These are phyloP conservation scores for Drosophila suboccidentalis DNA, from an alignment of 2,888 invertebrate genomes.

Conservation along the genomic window DNA sequence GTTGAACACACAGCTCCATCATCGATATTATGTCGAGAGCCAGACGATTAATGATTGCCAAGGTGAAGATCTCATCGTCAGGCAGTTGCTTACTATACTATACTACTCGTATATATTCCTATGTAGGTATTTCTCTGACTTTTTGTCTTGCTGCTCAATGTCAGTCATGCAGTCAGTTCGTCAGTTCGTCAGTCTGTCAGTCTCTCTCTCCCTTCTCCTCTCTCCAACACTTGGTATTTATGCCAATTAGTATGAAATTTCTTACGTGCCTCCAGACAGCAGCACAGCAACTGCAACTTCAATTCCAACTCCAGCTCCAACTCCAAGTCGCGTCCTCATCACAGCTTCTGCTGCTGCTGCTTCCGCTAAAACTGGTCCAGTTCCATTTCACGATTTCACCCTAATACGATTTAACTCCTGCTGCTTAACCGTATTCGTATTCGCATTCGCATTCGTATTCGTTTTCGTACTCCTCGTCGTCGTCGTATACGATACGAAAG, in stretches of 20 bases:
- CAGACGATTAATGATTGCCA: constrained; percentile 85
- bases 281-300: constrained; percentile 29
- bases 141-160: constrained; percentile 67
- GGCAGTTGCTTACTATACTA: constrained; percentile 37
- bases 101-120: neutral
- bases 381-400: constrained; percentile 77
- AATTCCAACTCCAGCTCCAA: constrained; percentile 25
- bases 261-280: constrained; percentile 81
- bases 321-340: constrained; percentile 34
- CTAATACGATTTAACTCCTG: constrained; percentile 67
- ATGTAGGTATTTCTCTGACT: constrained; percentile 26
- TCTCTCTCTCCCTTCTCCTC: constrained; percentile 40
- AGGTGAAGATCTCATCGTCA: constrained; percentile 84
- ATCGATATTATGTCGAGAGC: constrained; percentile 84
- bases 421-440: constrained; percentile 26
- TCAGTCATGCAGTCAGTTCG: constrained; percentile 65
- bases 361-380: constrained; percentile 84
- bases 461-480: no score
- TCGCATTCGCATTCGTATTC: neutral
- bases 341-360: constrained; percentile 57
- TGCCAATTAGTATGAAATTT: constrained; percentile 85
- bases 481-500: constrained; percentile 39
- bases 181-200: constrained; percentile 68
- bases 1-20: constrained; percentile 70
- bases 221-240: constrained; percentile 85